phyloP scores from a whole-genome alignment of 2,113 vertebrate genomes.

The Nerophis lumbriciformis region DNA sequence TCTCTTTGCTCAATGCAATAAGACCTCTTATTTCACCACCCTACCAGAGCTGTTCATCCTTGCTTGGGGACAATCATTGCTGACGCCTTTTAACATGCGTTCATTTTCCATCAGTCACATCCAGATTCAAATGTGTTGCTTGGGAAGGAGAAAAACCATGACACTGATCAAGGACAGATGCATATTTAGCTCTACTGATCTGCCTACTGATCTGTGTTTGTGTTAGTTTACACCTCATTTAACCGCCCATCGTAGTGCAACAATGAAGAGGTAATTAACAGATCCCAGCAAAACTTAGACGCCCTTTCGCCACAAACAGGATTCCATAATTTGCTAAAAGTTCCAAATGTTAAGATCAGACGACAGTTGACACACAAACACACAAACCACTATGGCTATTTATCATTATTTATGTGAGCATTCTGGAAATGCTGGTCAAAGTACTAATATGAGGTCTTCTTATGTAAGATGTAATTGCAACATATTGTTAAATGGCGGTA shows the following conservation, averaged over 20 bases:
- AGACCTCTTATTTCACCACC: constrained; percentile 29
- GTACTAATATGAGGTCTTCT: no score
- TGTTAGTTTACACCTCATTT: constrained; percentile 42
- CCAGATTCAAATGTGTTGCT: not conserved
- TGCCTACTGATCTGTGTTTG: constrained; percentile 19
- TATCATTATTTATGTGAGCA: no score
- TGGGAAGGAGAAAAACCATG: constrained; percentile 28
- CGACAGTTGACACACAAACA: constrained; percentile 18
- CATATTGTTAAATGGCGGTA: not conserved
- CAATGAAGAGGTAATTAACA: constrained; percentile 38
- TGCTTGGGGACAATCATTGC: constrained; percentile 15
- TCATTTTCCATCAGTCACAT: not conserved
- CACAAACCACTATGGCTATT: not conserved
- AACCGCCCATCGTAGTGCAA: constrained; percentile 29
- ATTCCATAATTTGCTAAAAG: constrained; percentile 15
- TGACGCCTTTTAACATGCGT: constrained; percentile 34
- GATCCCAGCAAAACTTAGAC: constrained; percentile 23
- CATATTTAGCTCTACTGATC: constrained; percentile 25
- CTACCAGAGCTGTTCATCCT: constrained; percentile 9
- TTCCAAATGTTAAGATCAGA: constrained; percentile 12
- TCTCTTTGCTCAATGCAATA: constrained; percentile 24
- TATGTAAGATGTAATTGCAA: not conserved
- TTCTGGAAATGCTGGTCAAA: not conserved
- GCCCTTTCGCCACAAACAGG: constrained; percentile 25
- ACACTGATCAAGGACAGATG: constrained; percentile 57